These are phyloP conservation scores for Drosophila cracens DNA, from an alignment of 2,888 invertebrate genomes.

Conservation along the genomic window DNA sequence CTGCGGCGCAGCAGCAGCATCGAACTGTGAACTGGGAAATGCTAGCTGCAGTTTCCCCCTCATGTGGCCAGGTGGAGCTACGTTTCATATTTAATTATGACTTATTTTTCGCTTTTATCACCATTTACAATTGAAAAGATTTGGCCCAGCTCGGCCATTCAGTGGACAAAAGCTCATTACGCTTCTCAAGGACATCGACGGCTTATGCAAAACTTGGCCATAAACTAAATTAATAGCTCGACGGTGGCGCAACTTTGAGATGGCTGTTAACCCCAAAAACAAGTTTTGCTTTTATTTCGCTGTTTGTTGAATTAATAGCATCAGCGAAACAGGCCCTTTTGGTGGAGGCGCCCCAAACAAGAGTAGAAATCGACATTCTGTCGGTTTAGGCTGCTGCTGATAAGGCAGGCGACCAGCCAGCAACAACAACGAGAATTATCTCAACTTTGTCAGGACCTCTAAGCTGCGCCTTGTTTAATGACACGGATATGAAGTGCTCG, in stretches of 20 bases:
- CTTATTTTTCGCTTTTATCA: conserved; percentile 55
- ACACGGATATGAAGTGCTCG: conserved; percentile 8
- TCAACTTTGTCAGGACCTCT: conserved; percentile 22
- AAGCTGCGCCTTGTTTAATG: conserved; percentile 22
- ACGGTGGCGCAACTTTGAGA: conserved; percentile 40
- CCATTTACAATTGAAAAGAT: conserved; percentile 57
- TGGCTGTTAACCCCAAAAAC: conserved; percentile 38
- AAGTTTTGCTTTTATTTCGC: conserved; percentile 41
- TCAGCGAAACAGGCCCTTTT: neutral
- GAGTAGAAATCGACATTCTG: conserved; percentile 3
- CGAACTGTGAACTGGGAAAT: conserved; percentile 34
- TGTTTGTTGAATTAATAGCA: conserved; percentile 36
- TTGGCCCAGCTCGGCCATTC: conserved; percentile 28
- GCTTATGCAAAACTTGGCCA: conserved; percentile 52
- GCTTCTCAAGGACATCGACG: conserved; percentile 53
- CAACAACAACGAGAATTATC: conserved; percentile 24
- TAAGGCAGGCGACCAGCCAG: conserved; percentile 30
- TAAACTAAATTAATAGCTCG: conserved; percentile 64
- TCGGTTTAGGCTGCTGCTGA: conserved; percentile 7
- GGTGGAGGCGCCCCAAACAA: neutral
- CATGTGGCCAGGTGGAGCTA: conserved; percentile 6
- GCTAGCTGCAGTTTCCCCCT: conserved; percentile 27
- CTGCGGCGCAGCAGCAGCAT: conserved; percentile 29
- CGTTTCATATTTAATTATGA: conserved; percentile 57
- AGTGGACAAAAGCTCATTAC: conserved; percentile 57